Conservation (phyloP, 2,113 vertebrate genomes). For the Otus sunia region DNA sequence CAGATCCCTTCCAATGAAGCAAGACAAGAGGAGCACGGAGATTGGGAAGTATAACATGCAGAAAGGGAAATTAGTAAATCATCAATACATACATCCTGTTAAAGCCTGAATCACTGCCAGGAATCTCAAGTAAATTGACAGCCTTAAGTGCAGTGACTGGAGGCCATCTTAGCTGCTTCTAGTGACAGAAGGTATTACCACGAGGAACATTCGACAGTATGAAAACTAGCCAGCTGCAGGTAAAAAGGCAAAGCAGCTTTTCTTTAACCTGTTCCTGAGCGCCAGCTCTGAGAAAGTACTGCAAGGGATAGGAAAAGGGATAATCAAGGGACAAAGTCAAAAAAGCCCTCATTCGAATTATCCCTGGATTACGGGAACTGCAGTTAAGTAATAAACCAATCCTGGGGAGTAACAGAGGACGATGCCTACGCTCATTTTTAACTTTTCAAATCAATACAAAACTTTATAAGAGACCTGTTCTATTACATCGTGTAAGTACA, state of each 20-base stretch:
- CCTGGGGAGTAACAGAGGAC: neutral
- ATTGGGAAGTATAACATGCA: neutral
- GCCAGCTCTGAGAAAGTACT: neutral
- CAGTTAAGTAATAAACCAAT: constrained; percentile 16
- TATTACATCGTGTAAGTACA: fast-evolving
- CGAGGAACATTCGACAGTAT: neutral
- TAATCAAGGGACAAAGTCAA: constrained; percentile 36
- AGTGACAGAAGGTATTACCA: neutral
- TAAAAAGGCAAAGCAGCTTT: neutral
- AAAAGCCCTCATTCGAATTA: neutral
- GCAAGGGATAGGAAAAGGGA: neutral
- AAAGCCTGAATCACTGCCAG: constrained; percentile 12
- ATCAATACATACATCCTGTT: constrained; percentile 16
- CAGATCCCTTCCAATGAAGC: neutral
- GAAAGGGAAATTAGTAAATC: constrained; percentile 15
- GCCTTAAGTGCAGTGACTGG: constrained; percentile 37
- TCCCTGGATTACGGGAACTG: neutral
- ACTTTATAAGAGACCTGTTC: neutral
- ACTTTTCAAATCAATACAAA: neutral
- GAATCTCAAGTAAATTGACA: constrained; percentile 8
- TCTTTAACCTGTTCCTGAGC: neutral
- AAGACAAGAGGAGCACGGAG: neutral
- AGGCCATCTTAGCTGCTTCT: constrained; percentile 44
- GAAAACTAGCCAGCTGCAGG: neutral
- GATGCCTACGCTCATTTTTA: neutral